Evolutionary conservation across 2,797 vertebrate species (phyloP).

Genomic region (Propithecus deckenii): DNA sequence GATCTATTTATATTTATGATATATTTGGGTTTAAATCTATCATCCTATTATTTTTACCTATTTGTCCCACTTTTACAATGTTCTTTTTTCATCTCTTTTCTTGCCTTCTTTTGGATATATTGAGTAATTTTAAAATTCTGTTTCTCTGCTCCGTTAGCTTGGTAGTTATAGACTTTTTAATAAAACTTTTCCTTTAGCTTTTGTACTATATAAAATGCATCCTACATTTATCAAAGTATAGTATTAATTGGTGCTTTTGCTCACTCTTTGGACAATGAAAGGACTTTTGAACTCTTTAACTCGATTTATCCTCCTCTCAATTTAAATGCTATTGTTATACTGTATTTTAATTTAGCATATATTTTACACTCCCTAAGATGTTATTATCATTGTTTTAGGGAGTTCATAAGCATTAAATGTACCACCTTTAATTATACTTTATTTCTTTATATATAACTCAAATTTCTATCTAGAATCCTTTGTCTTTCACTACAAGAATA

Average conservation of each 20-base stretch:
- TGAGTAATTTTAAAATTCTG: background rate
- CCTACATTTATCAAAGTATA: background rate
- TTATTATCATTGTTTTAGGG: background rate
- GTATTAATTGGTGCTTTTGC: background rate
- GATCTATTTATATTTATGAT: background rate
- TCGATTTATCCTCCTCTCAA: background rate
- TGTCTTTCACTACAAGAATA: background rate
- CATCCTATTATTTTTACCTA: background rate
- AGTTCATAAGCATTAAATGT: background rate
- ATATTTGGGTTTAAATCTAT: background rate
- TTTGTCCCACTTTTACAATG: background rate
- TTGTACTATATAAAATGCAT: background rate
- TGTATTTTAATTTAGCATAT: constrained; percentile 13
- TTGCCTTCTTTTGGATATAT: background rate
- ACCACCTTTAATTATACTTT: background rate
- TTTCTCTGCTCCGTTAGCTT: background rate
- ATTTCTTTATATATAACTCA: background rate
- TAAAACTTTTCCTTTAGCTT: background rate
- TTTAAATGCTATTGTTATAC: background rate
- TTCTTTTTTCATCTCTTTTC: background rate
- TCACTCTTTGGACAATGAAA: background rate
- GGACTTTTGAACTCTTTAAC: background rate
- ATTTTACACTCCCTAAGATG: background rate
- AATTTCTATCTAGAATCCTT: constrained; percentile 10
- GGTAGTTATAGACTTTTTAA: background rate